Percentiles rank a stretch among this genome's conserved stretches.
Conservation (phyloP, 2,888 invertebrate genomes). For the Proisotoma minuta region DNA sequence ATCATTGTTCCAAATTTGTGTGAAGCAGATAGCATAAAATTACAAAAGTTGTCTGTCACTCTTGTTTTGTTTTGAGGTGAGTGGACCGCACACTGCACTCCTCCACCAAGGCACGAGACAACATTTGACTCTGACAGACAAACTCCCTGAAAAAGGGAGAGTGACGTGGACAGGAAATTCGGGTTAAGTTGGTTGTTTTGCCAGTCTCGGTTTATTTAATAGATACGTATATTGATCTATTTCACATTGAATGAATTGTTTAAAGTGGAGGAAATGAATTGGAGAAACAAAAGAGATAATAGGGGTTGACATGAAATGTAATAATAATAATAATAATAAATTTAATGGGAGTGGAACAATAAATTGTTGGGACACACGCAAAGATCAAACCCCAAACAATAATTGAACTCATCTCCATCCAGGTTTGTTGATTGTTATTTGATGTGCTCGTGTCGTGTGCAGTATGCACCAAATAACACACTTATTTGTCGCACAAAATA, state of each 20-base stretch:
- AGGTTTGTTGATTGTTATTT: conserved; percentile 20
- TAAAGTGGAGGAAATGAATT: conserved; percentile 15
- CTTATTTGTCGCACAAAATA: conserved; percentile 1
- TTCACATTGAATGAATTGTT: neutral
- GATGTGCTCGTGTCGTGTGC: conserved; percentile 32
- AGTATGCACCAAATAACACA: neutral
- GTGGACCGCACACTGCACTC: neutral
- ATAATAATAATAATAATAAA: conserved; percentile 21
- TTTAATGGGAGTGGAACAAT: conserved; percentile 10
- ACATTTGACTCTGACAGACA: neutral
- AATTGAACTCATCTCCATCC: conserved; percentile 1
- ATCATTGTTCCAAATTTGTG: too few relatives aligned
- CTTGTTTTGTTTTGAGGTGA: conserved; percentile 3
- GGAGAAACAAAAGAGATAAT: conserved; percentile 19
- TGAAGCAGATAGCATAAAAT: too few relatives aligned
- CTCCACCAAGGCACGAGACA: neutral
- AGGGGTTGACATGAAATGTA: conserved; percentile 19
- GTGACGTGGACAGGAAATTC: conserved; percentile 13
- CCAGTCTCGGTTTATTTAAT: neutral
- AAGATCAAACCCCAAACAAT: conserved; percentile 11
- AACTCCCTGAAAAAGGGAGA: neutral
- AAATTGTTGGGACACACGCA: conserved; percentile 25
- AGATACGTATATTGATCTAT: neutral
- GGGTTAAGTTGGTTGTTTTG: conserved; percentile 7
- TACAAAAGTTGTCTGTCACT: neutral